phyloP scores from a whole-genome alignment of 1,140 invertebrate species.

The Papilio polyxenes region DNA sequence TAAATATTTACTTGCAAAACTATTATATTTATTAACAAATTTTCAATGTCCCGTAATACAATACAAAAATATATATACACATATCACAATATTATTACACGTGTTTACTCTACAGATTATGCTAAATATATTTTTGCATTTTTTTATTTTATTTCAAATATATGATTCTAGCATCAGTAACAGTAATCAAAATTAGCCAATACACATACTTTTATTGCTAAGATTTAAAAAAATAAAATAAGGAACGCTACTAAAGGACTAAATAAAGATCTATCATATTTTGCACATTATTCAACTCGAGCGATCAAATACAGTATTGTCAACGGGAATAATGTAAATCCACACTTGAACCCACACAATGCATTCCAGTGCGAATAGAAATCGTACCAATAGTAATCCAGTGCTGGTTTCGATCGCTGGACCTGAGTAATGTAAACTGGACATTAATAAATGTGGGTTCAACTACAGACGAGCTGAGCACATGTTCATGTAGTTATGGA shows the following conservation, averaged over 20 bases:
- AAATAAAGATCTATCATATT: too few relatives aligned
- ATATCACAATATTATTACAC: constrained; percentile 1
- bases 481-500: too few relatives aligned
- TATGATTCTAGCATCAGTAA: neutral
- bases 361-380: too few relatives aligned
- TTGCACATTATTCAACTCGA: too few relatives aligned
- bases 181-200: neutral
- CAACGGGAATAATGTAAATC: too few relatives aligned
- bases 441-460: too few relatives aligned
- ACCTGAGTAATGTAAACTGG: too few relatives aligned
- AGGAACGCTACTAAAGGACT: neutral
- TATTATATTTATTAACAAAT: neutral
- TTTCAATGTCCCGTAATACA: constrained; percentile 42
- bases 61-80: constrained; percentile 44
- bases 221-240: neutral
- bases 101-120: neutral
- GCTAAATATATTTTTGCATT: constrained; percentile 9
- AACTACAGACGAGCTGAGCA: too few relatives aligned
- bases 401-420: too few relatives aligned
- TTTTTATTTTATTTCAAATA: neutral
- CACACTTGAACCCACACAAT: too few relatives aligned
- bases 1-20: neutral
- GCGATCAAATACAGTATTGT: too few relatives aligned
- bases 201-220: neutral
- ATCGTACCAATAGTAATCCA: too few relatives aligned